Conservation (phyloP, 2,888 invertebrate species). For the Apodemia mormo region DNA sequence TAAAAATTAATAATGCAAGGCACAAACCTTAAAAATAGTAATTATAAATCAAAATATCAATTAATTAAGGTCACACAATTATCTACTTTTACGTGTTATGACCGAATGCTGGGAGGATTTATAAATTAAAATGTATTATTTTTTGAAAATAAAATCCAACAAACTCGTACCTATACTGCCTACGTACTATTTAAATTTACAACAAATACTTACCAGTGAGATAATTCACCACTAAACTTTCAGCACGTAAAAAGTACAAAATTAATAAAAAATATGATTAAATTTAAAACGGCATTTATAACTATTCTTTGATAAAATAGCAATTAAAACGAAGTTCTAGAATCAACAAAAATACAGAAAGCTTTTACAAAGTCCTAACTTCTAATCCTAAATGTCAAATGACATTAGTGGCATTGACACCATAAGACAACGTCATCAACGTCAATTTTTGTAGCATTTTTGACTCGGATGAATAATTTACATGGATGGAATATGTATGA, state of each 20-base stretch:
- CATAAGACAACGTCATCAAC: background rate
- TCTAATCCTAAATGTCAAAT: background rate
- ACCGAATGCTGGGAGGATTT: no score
- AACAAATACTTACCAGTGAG: background rate
- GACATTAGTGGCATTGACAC: background rate
- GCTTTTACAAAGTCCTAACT: background rate
- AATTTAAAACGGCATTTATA: background rate
- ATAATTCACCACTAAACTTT: background rate
- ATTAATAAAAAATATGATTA: background rate
- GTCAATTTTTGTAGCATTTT: background rate
- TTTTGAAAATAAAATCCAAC: background rate
- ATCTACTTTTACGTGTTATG: no score
- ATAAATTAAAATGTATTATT: background rate
- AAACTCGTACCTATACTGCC: background rate
- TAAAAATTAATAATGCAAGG: no score
- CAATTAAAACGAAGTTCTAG: background rate
- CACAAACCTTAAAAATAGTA: no score
- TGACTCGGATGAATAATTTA: background rate
- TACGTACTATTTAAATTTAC: background rate
- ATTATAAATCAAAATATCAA: no score
- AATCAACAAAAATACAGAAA: constrained; percentile 1
- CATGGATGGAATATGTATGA: no score
- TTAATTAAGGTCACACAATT: no score
- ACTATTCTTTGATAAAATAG: background rate
- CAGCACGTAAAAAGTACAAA: no score